Evolutionary conservation across 2,797 vertebrate genomes (phyloP).

Genomic region (Bovichtus diacanthus): DNA sequence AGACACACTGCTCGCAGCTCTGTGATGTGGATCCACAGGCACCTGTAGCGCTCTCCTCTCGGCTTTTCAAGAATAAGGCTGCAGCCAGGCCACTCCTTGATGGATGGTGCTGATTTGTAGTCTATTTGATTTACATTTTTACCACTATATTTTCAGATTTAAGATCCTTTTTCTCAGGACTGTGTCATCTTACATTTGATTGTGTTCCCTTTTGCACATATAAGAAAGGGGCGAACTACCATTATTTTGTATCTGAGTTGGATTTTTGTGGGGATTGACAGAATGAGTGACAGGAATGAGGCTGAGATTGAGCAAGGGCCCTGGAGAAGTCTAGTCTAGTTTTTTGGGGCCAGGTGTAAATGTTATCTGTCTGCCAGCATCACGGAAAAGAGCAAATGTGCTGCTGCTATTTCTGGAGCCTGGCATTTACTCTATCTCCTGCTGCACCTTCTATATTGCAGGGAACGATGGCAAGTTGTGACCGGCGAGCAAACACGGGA

Average conservation of each 20-base stretch:
- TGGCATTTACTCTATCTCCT: conserved; percentile 75
- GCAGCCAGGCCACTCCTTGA: not conserved
- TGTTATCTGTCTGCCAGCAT: conserved; percentile 78
- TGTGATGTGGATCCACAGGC: not conserved
- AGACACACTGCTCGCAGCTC: not conserved
- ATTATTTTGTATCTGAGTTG: no score
- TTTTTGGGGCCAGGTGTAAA: conserved; percentile 65
- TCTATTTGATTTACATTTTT: not conserved
- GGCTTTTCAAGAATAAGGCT: not conserved
- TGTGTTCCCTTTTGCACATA: no score
- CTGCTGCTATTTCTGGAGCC: conserved; percentile 76
- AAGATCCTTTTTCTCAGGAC: not conserved
- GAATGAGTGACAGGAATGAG: not conserved
- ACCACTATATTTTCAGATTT: not conserved
- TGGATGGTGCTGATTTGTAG: not conserved
- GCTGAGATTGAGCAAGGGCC: not conserved
- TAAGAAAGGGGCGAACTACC: no score
- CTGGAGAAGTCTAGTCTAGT: conserved; percentile 32
- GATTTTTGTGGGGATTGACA: not conserved
- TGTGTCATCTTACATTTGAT: not conserved
- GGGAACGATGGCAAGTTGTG: conserved; percentile 36
- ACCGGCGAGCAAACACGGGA: conserved; percentile 59
- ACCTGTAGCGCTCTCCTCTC: not conserved
- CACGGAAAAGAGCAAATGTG: conserved; percentile 75
- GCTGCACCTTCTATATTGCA: conserved; percentile 53